phyloP scores from a whole-genome alignment of 92 coral and sea anemone species.

The Phenganax subtilis region DNA sequence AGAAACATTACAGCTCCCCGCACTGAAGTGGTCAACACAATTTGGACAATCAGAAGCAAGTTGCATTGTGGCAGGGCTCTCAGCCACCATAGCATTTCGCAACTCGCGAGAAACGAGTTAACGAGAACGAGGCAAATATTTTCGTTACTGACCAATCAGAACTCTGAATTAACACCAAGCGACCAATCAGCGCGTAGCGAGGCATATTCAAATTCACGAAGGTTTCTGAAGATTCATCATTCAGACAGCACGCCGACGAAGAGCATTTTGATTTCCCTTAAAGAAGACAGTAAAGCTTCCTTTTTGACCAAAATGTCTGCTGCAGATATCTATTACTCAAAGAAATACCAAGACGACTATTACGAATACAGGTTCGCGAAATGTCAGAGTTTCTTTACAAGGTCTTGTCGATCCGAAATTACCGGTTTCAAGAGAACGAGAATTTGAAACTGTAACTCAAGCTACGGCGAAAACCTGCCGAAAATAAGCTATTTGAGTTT shows the following conservation, averaged over 20 bases:
- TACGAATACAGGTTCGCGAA: conserved; percentile 72
- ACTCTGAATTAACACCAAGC: not conserved
- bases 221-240: conserved; percentile 19
- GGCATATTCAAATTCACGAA: conserved; percentile 26
- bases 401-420: conserved; percentile 7
- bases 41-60: no score
- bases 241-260: conserved; percentile 32
- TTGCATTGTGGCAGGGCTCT: no score
- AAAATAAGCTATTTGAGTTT: not conserved
- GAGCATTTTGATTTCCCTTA: not conserved
- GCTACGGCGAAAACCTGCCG: not conserved
- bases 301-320: conserved; percentile 54
- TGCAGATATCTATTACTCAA: conserved; percentile 75
- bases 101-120: no score
- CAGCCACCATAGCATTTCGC: no score
- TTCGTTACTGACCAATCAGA: conserved; percentile 26
- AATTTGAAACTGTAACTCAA: not conserved
- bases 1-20: conserved; percentile 9
- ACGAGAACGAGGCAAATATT: conserved; percentile 27
- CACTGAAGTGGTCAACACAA: not conserved
- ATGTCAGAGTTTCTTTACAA: not conserved
- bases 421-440: not conserved
- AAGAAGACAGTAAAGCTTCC: not conserved
- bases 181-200: conserved; percentile 19
- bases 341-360: conserved; percentile 69